These are phyloP conservation scores for Chionodraco myersi DNA, from an alignment of 2,113 vertebrate genomes.

Conservation along the genomic window DNA sequence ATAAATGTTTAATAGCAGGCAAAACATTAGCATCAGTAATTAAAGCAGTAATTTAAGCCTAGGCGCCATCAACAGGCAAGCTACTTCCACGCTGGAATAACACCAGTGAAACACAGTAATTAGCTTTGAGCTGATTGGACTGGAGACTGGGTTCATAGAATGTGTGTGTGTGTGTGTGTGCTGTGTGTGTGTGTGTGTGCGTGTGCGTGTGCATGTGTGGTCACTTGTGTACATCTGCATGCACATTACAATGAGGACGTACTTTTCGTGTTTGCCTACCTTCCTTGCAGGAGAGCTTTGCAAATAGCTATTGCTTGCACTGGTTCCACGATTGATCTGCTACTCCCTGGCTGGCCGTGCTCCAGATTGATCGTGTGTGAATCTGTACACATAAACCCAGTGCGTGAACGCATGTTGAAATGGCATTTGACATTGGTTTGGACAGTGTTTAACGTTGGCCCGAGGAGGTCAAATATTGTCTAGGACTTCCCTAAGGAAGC, in stretches of 20 bases:
- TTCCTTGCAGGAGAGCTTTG: conserved; percentile 30
- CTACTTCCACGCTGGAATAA: conserved; percentile 75
- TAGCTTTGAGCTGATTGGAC: conserved; percentile 79
- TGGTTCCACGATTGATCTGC: conserved; percentile 55
- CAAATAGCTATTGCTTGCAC: conserved; percentile 40
- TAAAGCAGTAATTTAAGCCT: conserved; percentile 83
- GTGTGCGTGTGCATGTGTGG: background rate
- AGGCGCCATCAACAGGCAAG: conserved; percentile 76
- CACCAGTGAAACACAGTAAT: conserved; percentile 78
- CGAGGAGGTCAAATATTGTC: conserved; percentile 76
- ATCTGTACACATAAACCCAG: conserved; percentile 31
- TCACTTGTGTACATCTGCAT: conserved; percentile 24
- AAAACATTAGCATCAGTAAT: conserved; percentile 85
- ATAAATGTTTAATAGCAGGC: conserved; percentile 83
- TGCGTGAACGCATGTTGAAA: conserved; percentile 27
- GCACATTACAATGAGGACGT: conserved; percentile 28
- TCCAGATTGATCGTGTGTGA: conserved; percentile 46
- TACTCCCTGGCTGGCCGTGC: conserved; percentile 16
- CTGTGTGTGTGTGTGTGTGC: no score
- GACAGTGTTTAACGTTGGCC: conserved; percentile 67
- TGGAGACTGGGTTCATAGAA: conserved; percentile 44
- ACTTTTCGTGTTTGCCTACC: conserved; percentile 39
- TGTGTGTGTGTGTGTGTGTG: background rate
- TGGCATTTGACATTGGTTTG: conserved; percentile 61
- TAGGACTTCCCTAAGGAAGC: conserved; percentile 66